Base-by-base conservation (phyloP, 1,140 invertebrate genomes). In the Paramacrobiotus metropolitanus region DNA sequence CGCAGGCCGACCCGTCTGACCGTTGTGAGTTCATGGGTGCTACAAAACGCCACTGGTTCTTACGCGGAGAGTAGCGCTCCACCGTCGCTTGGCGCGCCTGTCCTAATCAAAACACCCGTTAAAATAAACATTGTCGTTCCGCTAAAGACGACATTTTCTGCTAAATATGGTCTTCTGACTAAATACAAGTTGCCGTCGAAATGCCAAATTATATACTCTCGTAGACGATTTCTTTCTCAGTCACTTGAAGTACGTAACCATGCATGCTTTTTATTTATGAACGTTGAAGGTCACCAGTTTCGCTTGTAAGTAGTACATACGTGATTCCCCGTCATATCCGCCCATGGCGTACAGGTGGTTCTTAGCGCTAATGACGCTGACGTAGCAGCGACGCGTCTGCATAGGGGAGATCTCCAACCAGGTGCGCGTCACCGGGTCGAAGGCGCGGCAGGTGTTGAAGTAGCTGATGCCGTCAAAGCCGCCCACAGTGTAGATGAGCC, bases 291-390 rank as follows among this genome's bases (percentile, higher is more conserved):
- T n/a, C n/a, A n/a, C n/a, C n/a, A n/a, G n/a, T n/a, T n/a, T n/a
- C n/a, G n/a, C n/a, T n/a, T n/a, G n/a, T n/a, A n/a, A n/a, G n/a
- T 40, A 40, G 34, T 40, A n/a, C 34, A 71, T 4, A 63, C 62
- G 62, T 69, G 68, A 20, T 55, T 55, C 48, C 4, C 71, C 71
- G 60, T 74, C 67, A 62, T 68, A 73, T 3, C 71, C 70, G 18
- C 68, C 85, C 71, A 89, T 81, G 0, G 86, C 85, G 72, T 87
- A 89, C 64, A 89, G 83, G 66, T 78, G 79, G 63, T 82, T 80
- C 9, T 83, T 77, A 0, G 83, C 65, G 0, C 80, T 75, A 0
- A 79, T 82, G 0, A 80, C 79, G 64, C 81, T 82, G 0, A 84
- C 80, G 66, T 82, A 82, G 66, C 79, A 81, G 60, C 83, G 71